Evolutionary conservation across 2,888 invertebrate species (phyloP).

Genomic region (Teleiodes luculella): DNA sequence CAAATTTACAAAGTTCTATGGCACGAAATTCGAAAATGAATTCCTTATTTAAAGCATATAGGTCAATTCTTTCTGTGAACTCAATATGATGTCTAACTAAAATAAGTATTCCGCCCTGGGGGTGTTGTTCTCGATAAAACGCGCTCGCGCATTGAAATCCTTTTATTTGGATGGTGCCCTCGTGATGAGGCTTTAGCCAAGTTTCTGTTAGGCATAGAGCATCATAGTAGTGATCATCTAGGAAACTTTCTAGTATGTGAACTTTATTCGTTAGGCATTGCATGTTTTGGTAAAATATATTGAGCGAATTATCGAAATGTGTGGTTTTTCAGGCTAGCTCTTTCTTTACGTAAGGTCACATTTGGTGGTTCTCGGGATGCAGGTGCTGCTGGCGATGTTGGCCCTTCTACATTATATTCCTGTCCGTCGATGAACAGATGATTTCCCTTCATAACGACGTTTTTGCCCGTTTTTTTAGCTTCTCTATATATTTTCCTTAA

Average conservation of each 20-base stretch:
- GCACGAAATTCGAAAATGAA: slow-evolving; percentile 1
- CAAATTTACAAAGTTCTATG: not conserved
- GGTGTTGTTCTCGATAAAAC: not conserved
- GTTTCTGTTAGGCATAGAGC: not conserved
- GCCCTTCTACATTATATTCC: too few relatives aligned
- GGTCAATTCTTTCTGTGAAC: not conserved
- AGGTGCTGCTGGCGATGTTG: too few relatives aligned
- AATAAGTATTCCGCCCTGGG: not conserved
- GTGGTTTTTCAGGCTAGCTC: too few relatives aligned
- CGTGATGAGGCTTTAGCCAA: not conserved
- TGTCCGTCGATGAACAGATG: too few relatives aligned
- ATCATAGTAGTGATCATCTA: not conserved
- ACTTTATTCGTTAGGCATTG: not conserved
- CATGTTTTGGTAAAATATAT: not conserved
- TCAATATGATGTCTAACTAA: not conserved
- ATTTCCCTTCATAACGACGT: too few relatives aligned
- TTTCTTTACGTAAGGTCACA: too few relatives aligned
- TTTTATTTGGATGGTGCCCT: not conserved
- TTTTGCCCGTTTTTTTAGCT: too few relatives aligned
- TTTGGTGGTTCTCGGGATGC: too few relatives aligned
- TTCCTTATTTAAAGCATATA: not conserved
- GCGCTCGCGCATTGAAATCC: not conserved
- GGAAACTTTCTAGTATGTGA: not conserved
- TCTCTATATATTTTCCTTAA: too few relatives aligned
- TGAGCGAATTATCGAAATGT: not conserved